Evolutionary conservation across 2,113 vertebrate species (phyloP), one percentile per base, ranked within the genome.

Genomic region (Glaucomys volans): DNA sequence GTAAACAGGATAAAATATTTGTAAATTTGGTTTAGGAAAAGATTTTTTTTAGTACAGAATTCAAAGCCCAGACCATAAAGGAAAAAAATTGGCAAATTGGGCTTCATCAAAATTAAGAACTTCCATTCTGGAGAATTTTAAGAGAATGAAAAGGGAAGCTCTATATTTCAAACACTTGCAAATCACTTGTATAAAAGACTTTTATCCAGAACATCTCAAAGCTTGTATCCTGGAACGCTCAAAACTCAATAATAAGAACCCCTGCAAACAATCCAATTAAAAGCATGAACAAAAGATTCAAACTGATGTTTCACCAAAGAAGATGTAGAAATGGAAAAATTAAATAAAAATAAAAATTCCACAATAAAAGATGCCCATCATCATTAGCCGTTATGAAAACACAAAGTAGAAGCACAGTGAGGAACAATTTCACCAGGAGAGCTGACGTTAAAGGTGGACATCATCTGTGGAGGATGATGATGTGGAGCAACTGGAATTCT

Each of bases 1-100:
- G 72, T 4, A 57, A 57, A 67, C 10, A 91, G 20, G 4, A n/a
- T 44, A 5, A 91, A 87, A 77, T 79, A 35, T 87, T 91, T 77
- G 35, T 52, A 54, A 75, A 54, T 81, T 93, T 91, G 37, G 37
- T 66, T 96, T 86, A 57, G 47, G 50, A 64, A 87, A 71, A 87
- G 1, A 44, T 52, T 57, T 69, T 57, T 69, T 71, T 97, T 50
- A 77, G 26, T 87, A 91, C 7, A 87, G 26, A 14, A 79, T 40
- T 14, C 2, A 79, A 92, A 91, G 30, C 1, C 22, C 28, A 81
- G 54, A 18, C 54, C 20, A 57, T 57, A 8, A 83, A 59, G 54
- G 50, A 57, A 83, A 82, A 42, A 18, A 83, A 82, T 62, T 32
- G 57, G 12, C 28, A 83, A 42, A 64, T 44, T 44, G 8, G 59